Evolutionary conservation across 2,797 vertebrate species (phyloP), one percentile per base, ranked within the genome.

Genomic region (Kryptolebias ocellatus): DNA sequence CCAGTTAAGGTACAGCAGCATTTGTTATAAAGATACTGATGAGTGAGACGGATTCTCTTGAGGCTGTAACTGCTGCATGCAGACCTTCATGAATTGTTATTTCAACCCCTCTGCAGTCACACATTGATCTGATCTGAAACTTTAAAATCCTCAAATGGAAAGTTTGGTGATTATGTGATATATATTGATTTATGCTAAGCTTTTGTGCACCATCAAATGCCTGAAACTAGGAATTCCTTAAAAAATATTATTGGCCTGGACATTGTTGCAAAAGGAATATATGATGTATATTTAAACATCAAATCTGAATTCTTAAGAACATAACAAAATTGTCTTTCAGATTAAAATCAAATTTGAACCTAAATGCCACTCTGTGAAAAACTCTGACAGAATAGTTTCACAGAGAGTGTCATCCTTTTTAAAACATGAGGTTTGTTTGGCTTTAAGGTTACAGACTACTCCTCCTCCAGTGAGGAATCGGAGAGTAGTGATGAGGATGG

Each of bases 401-500:
- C 31, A 34, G 31, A 34, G 31, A 34, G 7, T 7, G 7, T 34
- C 31, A 1, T 28, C 31, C 5, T 16, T 0, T 58, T 70, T 69
- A 34, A 3, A 55, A 24, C 60, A 0, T 54, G 0, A 12, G 15
- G 28, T 9, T 37, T 27, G 3, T 55, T 34, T 64, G 10, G 29
- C 44, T 49, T 63, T 2, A 95, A 99, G 90, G 96, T 98, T 90
- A 98, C 97, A 0, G 97, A 99, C 87, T 99, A 99, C 80, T 99
- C 97, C n/a, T 99, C 97, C 65, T 99, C 97, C 51, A 98, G 97
- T 0, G 96, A 98, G 59, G 96, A 98, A 11, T 96, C 96, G 0
- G 96, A 98, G 72, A 98, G 97, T 87, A 98, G 97, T 1, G 97
- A 97, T 49, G 97, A 98, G 24, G 97, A 99, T 0, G 96, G 94